Conservation (phyloP, 2,113 vertebrate species). For the Pterocles gutturalis region DNA sequence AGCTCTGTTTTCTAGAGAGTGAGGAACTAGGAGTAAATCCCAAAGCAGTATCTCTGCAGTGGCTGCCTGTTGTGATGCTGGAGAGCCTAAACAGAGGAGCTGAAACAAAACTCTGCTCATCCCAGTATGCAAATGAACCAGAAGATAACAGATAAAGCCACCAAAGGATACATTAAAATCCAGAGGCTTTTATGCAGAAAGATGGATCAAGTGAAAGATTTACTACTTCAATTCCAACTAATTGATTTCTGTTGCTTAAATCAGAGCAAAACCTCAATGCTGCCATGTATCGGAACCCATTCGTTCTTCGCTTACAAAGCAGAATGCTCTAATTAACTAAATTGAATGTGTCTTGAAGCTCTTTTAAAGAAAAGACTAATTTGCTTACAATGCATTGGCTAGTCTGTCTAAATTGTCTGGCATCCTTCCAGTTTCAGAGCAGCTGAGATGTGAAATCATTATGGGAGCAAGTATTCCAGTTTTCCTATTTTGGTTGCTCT, state of each 20-base stretch:
- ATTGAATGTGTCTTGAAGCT: slow-evolving; percentile 60
- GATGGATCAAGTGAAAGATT: slow-evolving; percentile 52
- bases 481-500: background rate
- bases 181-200: background rate
- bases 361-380: slow-evolving; percentile 36
- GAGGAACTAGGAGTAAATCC: background rate
- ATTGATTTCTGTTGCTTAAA: slow-evolving; percentile 60
- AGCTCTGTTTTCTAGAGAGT: slow-evolving; percentile 1
- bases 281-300: background rate
- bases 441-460: slow-evolving; percentile 15
- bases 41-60: background rate
- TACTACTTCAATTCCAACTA: slow-evolving; percentile 49
- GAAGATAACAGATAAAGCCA: slow-evolving; percentile 3
- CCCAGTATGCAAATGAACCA: background rate
- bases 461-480: background rate
- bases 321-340: slow-evolving; percentile 66
- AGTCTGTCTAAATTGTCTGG: slow-evolving; percentile 35
- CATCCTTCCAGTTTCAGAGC: slow-evolving; percentile 15
- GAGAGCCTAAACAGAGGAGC: background rate
- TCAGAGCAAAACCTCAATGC: slow-evolving; percentile 14
- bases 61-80: background rate
- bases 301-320: slow-evolving; percentile 57
- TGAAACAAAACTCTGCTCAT: background rate
- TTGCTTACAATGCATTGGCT: slow-evolving; percentile 38
- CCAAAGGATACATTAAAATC: slow-evolving; percentile 32